Base-by-base conservation (phyloP, 2,113 vertebrate species). In the Dipodomys ordii region DNA sequence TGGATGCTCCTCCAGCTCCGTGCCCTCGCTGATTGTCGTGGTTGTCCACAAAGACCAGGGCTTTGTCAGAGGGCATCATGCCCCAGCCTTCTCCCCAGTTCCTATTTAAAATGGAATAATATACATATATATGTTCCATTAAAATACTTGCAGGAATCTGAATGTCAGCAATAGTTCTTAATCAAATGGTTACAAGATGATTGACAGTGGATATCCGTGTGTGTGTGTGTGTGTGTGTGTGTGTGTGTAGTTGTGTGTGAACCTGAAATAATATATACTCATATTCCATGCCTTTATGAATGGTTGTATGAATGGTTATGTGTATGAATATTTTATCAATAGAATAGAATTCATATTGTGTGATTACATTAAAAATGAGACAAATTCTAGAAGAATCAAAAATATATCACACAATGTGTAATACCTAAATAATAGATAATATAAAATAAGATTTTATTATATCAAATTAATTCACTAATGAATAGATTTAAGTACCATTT, bases 11-110 rank as follows among this genome's bases (percentile, higher is more conserved):
- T 0, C 99, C 99, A 0, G 99, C 99, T 53, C 99, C 99, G 0
- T 99, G 99, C 0, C 99, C 99, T 78, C 99, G 98, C 96, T 99
- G 99, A 92, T 99, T 99, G 98, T 99, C 99, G 0, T 99, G 99
- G 83, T 99, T 99, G 87, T 99, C 99, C 94, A 99, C 97, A 96
- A 99, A 99, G 30, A 99, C 99, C 35, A 99, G 30, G 0, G 99
- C 99, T 96, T 98, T 98, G 80, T 98, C 97, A 0, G 98, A 94
- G 19, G 99, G 95, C 98, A 99, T 96, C 69, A 99, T 98, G 71
- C 98, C 98, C 99, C 99, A 99, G 16, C 98, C 99, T 97, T 99
- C 99, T 97, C 99, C 99, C 99, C 99, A 99, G 97, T 97, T 99
- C 97, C 99, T 99, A 95, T 30, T 35, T 11, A 11, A 23, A 83